Conservation (phyloP, 2,888 invertebrate species). For the Pasiphila rectangulata region DNA sequence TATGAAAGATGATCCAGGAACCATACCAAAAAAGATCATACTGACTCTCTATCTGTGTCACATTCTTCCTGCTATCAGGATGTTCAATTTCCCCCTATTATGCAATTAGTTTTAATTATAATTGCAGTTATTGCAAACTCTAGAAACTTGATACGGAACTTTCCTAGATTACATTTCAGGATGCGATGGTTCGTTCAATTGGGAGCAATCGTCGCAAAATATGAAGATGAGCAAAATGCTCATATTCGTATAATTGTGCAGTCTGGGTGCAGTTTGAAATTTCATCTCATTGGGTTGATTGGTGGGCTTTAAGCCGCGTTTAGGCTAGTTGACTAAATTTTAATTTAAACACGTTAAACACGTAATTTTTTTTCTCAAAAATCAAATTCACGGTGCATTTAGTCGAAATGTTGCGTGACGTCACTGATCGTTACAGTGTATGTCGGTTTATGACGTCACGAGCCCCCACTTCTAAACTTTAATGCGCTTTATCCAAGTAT, state of each 20-base stretch:
- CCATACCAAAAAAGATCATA: background rate
- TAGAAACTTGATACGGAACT: slow-evolving; percentile 23
- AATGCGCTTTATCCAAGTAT: too few species aligned
- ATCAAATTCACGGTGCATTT: too few species aligned
- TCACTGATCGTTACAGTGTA: too few species aligned
- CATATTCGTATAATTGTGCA: too few species aligned
- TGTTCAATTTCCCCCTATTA: slow-evolving; percentile 11
- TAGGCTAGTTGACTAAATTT: too few species aligned
- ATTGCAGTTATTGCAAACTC: slow-evolving; percentile 2
- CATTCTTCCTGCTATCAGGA: slow-evolving; percentile 10
- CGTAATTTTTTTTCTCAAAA: too few species aligned
- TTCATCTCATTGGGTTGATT: slow-evolving; percentile 1
- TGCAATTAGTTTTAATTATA: slow-evolving; percentile 7
- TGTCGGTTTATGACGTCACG: too few species aligned
- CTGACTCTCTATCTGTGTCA: slow-evolving; percentile 5
- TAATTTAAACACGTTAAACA: too few species aligned
- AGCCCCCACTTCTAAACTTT: too few species aligned
- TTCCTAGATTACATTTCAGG: slow-evolving; percentile 18
- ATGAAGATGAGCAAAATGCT: slow-evolving; percentile 22
- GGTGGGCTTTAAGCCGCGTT: background rate
- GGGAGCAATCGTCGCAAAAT: slow-evolving; percentile 17
- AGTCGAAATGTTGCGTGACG: too few species aligned
- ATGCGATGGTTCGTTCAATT: slow-evolving; percentile 27
- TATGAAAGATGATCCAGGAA: background rate
- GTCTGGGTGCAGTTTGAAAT: slow-evolving; percentile 6